Percentiles rank a stretch among this genome's conserved stretches.
Evolutionary conservation across 2,113 vertebrate genomes (phyloP).

Genomic region (Xiphophorus couchianus): DNA sequence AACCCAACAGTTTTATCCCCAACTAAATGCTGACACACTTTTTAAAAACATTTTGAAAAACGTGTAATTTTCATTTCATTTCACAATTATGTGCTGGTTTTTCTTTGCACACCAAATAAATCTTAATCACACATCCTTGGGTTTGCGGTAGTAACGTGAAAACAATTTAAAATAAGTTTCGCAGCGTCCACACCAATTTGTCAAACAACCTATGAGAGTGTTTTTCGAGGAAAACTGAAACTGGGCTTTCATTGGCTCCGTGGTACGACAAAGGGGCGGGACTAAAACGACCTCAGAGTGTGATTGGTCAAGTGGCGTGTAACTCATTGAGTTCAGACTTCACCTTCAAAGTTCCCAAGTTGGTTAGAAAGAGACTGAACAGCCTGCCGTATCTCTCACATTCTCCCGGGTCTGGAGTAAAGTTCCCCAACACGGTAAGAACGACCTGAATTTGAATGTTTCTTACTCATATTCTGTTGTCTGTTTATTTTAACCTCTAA

Average conservation of each 20-base stretch:
- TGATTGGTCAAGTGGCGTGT: slow-evolving; percentile 61
- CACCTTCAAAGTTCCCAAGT: slow-evolving; percentile 53
- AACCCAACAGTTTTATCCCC: not conserved
- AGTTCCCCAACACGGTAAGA: slow-evolving; percentile 44
- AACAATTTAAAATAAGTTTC: not conserved
- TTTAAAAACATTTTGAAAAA: not conserved
- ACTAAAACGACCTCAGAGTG: not conserved
- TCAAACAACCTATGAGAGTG: slow-evolving; percentile 59
- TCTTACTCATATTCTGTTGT: not conserved
- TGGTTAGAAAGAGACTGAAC: slow-evolving; percentile 34
- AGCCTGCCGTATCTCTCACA: not conserved
- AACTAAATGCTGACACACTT: too few species aligned
- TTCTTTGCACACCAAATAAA: not conserved
- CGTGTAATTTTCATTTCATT: not conserved
- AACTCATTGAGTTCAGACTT: slow-evolving; percentile 24
- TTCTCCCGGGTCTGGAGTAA: slow-evolving; percentile 6
- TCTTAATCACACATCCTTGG: not conserved
- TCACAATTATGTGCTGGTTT: not conserved
- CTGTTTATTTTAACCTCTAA: not conserved
- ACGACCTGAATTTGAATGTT: not conserved
- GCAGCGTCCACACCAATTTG: slow-evolving; percentile 10
- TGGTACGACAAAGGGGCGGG: slow-evolving; percentile 42
- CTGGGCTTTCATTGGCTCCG: slow-evolving; percentile 62
- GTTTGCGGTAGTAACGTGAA: not conserved
- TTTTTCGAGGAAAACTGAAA: not conserved